Base-by-base conservation (phyloP, 2,113 vertebrate species). In the Vulpes vulpes region DNA sequence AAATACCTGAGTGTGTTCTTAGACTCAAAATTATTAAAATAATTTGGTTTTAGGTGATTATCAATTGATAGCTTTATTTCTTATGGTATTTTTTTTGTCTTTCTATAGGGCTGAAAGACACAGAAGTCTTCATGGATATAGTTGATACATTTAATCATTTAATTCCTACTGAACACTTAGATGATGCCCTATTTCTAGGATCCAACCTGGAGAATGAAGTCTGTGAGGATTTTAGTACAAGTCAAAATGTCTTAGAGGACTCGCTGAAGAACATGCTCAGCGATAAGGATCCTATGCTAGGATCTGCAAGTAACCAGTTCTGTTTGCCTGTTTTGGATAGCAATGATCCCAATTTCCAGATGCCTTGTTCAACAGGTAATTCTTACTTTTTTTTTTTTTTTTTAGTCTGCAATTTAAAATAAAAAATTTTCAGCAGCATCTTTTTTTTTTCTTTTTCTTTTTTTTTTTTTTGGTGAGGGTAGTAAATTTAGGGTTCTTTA, bases 201-300 rank as follows among this genome's bases (percentile, higher is more conserved):
- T 99, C 99, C 98, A 99, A 99, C 99, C 99, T 99, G 99, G 99
- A 99, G 99, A 99, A 99, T 99, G 99, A 99, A 99, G 99, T 99
- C 98, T 99, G 99, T 99, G 99, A 99, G 99, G 99, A 99, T 98
- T 99, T 99, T 99, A 99, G 99, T 98, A 95, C 99, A 98, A 99
- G 99, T 99, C 98, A 98, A 97, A 99, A 98, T 99, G 98, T 98
- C 97, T 99, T 99, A 98, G 99, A 99, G 99, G 99, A 99, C 99
- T 99, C 99, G 96, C 99, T 99, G 98, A 99, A 99, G 99, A 99
- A 99, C 99, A 99, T 99, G 99, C 99, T 99, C 98, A 99, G 99
- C 99, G 99, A 99, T 99, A 99, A 99, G 99, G 99, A 99, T 99
- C 99, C 99, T 98, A 99, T 99, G 99, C 99, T 99, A 99, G 99